Percentiles rank a stretch among this genome's conserved stretches.
These are phyloP conservation scores for Rhinogobius similis DNA, from an alignment of 2,113 vertebrate species.

Conservation along the genomic window DNA sequence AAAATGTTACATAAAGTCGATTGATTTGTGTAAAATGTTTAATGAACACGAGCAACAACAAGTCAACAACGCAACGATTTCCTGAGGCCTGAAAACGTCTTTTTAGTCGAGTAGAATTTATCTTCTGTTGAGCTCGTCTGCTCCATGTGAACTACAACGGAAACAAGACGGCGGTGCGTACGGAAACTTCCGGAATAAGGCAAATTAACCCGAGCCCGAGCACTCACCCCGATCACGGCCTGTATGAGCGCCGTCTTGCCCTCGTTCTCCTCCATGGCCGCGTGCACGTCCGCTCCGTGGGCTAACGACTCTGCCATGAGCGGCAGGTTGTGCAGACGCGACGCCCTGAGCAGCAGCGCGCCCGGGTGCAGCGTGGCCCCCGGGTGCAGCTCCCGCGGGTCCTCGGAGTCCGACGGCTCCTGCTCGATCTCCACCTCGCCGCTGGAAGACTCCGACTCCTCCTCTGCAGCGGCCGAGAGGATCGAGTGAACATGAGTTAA, in stretches of 20 bases:
- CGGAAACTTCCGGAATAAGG: too few relatives aligned
- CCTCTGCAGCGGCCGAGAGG: conserved; percentile 48
- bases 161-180: too few relatives aligned
- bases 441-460: conserved; percentile 79
- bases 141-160: too few relatives aligned
- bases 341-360: conserved; percentile 83
- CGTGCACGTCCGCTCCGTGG: conserved; percentile 92
- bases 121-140: too few relatives aligned
- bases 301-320: conserved; percentile 95
- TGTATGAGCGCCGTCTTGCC: conserved; percentile 92
- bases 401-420: conserved; percentile 78
- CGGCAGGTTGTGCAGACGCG: conserved; percentile 86
- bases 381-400: conserved; percentile 77
- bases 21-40: too few relatives aligned
- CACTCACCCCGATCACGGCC: conserved; percentile 90
- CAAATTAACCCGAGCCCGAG: too few relatives aligned
- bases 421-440: conserved; percentile 77
- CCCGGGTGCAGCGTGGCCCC: conserved; percentile 85
- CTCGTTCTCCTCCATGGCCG: conserved; percentile 83
- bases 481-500: neutral
- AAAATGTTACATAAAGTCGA: too few relatives aligned
- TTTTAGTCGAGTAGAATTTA: too few relatives aligned
- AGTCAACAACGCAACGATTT: too few relatives aligned
- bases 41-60: too few relatives aligned
- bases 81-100: too few relatives aligned